Base-by-base conservation (phyloP, 2,797 vertebrate species). In the Phrynocephalus guinanensis region DNA sequence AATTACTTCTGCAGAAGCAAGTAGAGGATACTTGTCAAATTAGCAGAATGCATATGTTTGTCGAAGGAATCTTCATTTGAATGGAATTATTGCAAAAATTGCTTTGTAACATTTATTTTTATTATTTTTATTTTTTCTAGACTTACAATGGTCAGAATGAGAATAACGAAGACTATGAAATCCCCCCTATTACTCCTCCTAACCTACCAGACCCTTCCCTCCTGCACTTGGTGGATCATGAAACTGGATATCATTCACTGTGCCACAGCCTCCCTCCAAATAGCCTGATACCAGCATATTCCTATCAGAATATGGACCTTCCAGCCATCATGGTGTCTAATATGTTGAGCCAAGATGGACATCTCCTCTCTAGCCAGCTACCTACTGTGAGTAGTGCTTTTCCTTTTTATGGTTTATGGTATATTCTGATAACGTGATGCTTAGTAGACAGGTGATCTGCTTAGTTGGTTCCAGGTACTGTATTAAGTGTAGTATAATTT, bases 271-370 rank as follows among this genome's bases (percentile, higher is more conserved):
- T 99, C 89, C 96, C 97, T 52, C 98, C 99, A 83, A 99, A 98
- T 92, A 98, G 98, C 90, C 97, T 99, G 97, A 97, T 99, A 95
- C 99, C 99, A 90, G 98, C 98, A 0, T 99, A 99, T 85, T 97
- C 98, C 85, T 99, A 99, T 96, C 97, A 98, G 84, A 97, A 97
- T 91, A 97, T 97, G 97, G 99, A 99, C 96, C 98, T 99, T 95
- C 99, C 99, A 0, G 98, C 99, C 91, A 98, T 99, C 95, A 99
- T 99, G 99, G 99, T 99, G 95, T 99, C 99, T 93, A 99, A 99
- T 97, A 99, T 99, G 99, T 92, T 99, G 95, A 98, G 98, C 48
- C 99, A 99, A 97, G 99, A 99, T 22, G 96, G 98, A 86, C 99
- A 99, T 94, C 98, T 99, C 79, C 98, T 99, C 68, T 98, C 99